Percentiles rank a stretch among this genome's conserved stretches.
These are phyloP conservation scores for Drosophila pseudotakahashii DNA, from an alignment of 2,888 invertebrate species.

Conservation along the genomic window DNA sequence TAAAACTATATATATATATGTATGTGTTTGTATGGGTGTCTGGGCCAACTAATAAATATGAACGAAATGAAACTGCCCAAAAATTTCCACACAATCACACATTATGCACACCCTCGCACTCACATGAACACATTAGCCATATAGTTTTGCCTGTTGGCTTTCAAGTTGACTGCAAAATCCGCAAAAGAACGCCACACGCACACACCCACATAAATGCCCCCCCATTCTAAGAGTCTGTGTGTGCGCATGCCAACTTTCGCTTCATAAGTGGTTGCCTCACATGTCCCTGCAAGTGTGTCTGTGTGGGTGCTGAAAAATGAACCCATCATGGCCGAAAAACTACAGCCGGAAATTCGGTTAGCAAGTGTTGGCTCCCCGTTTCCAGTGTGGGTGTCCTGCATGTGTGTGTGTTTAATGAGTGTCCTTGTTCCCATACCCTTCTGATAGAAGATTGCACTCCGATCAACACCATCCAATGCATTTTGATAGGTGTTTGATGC, in stretches of 20 bases:
- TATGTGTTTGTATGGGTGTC: conserved; percentile 54
- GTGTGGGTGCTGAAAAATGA: conserved; percentile 71
- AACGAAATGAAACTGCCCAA: conserved; percentile 83
- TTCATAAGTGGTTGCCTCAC: conserved; percentile 73
- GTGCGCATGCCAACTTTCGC: conserved; percentile 60
- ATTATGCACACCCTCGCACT: conserved; percentile 59
- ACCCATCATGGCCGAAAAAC: conserved; percentile 79
- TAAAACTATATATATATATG: conserved; percentile 20
- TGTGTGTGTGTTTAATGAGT: conserved; percentile 48
- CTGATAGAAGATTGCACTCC: not conserved
- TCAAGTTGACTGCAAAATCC: conserved; percentile 78
- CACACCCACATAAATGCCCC: conserved; percentile 37
- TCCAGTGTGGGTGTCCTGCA: conserved; percentile 22
- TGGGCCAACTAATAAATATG: conserved; percentile 83
- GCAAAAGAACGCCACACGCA: conserved; percentile 78
- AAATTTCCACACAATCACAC: conserved; percentile 78
- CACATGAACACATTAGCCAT: conserved; percentile 67
- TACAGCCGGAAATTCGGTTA: conserved; percentile 80
- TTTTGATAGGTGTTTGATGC: not conserved
- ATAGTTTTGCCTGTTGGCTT: conserved; percentile 78
- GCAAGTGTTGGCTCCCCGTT: conserved; percentile 75
- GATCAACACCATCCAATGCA: conserved; percentile 4
- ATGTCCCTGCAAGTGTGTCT: conserved; percentile 42
- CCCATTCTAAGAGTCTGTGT: conserved; percentile 18
- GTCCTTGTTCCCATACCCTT: conserved; percentile 61